phyloP scores from a whole-genome alignment of 2,888 invertebrate species.

The Chaetogeoica ovagalla region DNA sequence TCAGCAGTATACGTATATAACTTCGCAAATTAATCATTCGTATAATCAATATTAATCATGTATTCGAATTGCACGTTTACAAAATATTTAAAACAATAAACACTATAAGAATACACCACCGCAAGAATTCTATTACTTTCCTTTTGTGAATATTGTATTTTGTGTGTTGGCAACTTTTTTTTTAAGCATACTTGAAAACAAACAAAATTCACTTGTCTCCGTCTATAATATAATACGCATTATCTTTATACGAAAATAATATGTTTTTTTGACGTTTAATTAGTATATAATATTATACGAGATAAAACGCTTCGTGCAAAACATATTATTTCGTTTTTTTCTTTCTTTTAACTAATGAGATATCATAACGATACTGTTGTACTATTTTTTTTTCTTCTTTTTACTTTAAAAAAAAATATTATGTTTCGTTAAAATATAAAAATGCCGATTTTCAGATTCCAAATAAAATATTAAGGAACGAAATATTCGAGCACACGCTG shows the following conservation, averaged over 20 bases:
- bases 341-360: background rate
- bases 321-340: background rate
- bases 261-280: constrained; percentile 8
- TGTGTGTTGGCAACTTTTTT: background rate
- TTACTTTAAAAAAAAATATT: background rate
- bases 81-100: background rate
- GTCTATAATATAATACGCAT: background rate
- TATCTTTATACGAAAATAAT: constrained; percentile 19
- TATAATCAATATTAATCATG: background rate
- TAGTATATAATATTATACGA: background rate
- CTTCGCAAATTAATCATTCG: background rate
- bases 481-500: background rate
- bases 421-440: background rate
- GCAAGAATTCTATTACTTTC: background rate
- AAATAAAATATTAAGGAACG: background rate
- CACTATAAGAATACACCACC: background rate
- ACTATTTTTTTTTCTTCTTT: background rate
- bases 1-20: background rate
- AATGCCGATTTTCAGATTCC: background rate
- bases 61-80: background rate
- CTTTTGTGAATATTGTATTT: background rate
- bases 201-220: constrained; percentile 6
- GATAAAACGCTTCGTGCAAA: constrained; percentile 3
- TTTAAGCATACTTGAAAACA: background rate
- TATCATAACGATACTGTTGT: background rate